Percentiles rank a stretch among this genome's conserved stretches.
phyloP scores from a whole-genome alignment of 2,797 vertebrate species.

The Centroberyx gerrardi region DNA sequence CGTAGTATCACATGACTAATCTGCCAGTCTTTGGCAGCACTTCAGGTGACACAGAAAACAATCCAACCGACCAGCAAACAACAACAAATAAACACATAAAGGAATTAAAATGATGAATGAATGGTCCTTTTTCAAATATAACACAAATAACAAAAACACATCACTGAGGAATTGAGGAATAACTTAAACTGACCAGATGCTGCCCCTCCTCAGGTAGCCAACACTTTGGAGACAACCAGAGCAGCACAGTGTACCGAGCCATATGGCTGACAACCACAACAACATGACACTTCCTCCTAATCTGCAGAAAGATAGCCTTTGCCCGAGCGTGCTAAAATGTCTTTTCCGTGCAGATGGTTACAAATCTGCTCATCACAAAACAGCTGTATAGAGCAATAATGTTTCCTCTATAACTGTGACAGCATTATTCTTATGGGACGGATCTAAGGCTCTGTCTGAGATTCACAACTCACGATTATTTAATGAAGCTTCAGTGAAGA shows the following conservation, averaged over 20 bases:
- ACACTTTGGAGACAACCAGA: not conserved
- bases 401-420: not conserved
- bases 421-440: not conserved
- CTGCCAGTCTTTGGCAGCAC: not conserved
- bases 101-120: not conserved
- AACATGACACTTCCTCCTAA: not conserved
- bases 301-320: not conserved
- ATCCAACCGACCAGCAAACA: not conserved
- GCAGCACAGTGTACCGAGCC: not conserved
- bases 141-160: not conserved
- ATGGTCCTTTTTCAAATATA: not conserved
- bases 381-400: not conserved
- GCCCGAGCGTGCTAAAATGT: not conserved
- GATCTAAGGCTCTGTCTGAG: not conserved
- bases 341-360: constrained; percentile 7
- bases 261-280: constrained; percentile 12
- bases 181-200: not conserved
- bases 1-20: constrained; percentile 13
- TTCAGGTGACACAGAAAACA: constrained; percentile 13
- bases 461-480: not conserved
- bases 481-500: not conserved
- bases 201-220: constrained; percentile 3
- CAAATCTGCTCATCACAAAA: not conserved
- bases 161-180: not conserved
- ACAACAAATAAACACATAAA: not conserved